These are phyloP conservation scores for Vespertilio murinus DNA, from an alignment of 2,797 vertebrate genomes.

Conservation along the genomic window DNA sequence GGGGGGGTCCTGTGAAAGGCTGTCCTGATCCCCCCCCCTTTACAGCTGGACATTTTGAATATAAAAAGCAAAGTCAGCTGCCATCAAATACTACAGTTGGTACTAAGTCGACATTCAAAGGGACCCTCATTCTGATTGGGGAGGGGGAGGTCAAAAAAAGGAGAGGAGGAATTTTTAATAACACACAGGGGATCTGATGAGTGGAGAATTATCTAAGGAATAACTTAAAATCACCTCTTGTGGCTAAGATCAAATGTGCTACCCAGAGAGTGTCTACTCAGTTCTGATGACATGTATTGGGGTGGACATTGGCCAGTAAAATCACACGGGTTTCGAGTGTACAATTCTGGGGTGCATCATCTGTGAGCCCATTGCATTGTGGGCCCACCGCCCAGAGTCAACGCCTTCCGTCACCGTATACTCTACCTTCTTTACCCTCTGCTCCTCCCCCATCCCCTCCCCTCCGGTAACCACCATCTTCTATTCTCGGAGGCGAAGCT, in stretches of 20 bases:
- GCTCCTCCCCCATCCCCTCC: neutral
- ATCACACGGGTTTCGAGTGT: neutral
- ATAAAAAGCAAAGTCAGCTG: neutral
- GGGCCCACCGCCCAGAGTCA: neutral
- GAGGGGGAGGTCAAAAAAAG: neutral
- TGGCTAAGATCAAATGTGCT: neutral
- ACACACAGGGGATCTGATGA: neutral
- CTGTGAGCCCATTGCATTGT: too few relatives aligned
- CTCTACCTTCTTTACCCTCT: neutral
- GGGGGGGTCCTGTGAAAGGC: constrained; percentile 72
- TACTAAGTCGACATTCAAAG: neutral
- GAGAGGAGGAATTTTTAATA: neutral
- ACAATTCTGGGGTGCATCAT: neutral
- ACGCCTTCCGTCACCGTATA: rapidly evolving
- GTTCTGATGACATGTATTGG: neutral
- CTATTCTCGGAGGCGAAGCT: neutral
- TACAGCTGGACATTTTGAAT: constrained; percentile 50
- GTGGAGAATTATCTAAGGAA: neutral
- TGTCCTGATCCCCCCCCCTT: neutral
- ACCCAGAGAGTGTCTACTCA: neutral
- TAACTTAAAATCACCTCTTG: neutral
- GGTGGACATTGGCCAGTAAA: neutral
- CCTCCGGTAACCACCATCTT: neutral
- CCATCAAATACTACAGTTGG: neutral
- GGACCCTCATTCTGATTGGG: neutral